Evolutionary conservation across 2,797 vertebrate species (phyloP).

Genomic region (Sebastes taczanowskii): DNA sequence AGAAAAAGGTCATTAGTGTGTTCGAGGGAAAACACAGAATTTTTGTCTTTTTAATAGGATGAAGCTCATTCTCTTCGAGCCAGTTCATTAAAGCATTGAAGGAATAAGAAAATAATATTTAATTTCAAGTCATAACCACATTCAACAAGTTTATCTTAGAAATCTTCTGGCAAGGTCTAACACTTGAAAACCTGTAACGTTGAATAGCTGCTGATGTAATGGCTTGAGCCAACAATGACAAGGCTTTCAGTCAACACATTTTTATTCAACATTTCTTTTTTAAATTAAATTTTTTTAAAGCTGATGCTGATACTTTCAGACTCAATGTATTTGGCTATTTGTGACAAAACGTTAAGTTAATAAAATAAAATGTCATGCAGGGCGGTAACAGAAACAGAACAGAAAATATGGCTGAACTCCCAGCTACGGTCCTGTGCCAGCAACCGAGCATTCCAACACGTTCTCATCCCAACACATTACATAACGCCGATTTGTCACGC

Average conservation of each 20-base stretch:
- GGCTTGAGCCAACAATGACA: not conserved
- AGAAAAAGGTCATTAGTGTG: conserved; percentile 14
- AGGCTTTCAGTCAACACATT: conserved; percentile 19
- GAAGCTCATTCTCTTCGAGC: not conserved
- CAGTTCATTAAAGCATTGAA: conserved; percentile 13
- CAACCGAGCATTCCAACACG: not conserved
- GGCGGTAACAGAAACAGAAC: no score
- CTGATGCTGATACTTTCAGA: not conserved
- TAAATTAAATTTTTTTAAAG: not conserved
- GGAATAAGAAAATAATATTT: not conserved
- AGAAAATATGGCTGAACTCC: not conserved
- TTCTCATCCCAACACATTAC: no score
- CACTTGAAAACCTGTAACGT: not conserved
- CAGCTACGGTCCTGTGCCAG: not conserved
- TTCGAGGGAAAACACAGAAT: conserved; percentile 1
- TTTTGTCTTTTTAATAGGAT: conserved; percentile 5
- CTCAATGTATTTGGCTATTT: not conserved
- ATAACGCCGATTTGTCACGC: no score
- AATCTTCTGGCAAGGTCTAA: not conserved
- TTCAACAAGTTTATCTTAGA: conserved; percentile 16
- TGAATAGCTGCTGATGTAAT: conserved; percentile 20
- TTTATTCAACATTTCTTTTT: no score
- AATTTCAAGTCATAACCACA: not conserved
- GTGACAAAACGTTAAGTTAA: not conserved
- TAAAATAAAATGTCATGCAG: not conserved